phyloP scores from a whole-genome alignment of 2,888 invertebrate genomes.

The Tetrapedia diversipes region DNA sequence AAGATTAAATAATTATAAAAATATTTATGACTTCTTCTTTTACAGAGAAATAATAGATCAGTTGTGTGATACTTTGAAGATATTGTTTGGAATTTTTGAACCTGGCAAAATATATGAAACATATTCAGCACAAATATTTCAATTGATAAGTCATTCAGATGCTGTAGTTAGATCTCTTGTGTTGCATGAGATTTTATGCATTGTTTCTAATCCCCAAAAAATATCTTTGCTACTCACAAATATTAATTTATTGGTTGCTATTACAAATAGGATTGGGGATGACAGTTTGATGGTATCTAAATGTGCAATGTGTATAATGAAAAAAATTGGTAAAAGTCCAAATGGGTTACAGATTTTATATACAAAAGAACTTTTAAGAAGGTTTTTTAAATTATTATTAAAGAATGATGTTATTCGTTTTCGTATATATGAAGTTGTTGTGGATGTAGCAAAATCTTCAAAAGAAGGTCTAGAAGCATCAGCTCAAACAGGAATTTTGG shows the following conservation, averaged over 20 bases:
- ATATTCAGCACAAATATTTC: conserved; percentile 71
- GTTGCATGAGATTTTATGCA: conserved; percentile 70
- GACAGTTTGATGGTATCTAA: conserved; percentile 86
- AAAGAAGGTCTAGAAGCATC: conserved; percentile 85
- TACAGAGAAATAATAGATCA: conserved; percentile 72
- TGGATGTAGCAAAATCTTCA: conserved; percentile 87
- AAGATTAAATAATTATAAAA: neutral
- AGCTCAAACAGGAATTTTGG: conserved; percentile 86
- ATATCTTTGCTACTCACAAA: conserved; percentile 83
- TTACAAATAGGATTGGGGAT: conserved; percentile 86
- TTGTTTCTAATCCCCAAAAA: conserved; percentile 62
- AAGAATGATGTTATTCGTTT: conserved; percentile 86
- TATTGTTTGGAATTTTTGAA: conserved; percentile 65
- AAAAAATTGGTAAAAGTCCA: conserved; percentile 82
- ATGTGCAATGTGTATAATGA: conserved; percentile 85
- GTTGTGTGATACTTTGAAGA: conserved; percentile 71
- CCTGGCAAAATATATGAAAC: conserved; percentile 71
- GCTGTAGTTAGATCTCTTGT: conserved; percentile 69
- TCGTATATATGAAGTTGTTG: conserved; percentile 88
- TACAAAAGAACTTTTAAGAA: conserved; percentile 84
- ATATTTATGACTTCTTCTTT: conserved; percentile 21
- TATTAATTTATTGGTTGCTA: conserved; percentile 84
- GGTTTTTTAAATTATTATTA: conserved; percentile 85
- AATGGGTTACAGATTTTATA: conserved; percentile 84
- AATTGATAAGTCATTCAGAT: conserved; percentile 68